Conservation (phyloP, 2,113 vertebrate genomes). For the Anarhynchus alexandrinus region DNA sequence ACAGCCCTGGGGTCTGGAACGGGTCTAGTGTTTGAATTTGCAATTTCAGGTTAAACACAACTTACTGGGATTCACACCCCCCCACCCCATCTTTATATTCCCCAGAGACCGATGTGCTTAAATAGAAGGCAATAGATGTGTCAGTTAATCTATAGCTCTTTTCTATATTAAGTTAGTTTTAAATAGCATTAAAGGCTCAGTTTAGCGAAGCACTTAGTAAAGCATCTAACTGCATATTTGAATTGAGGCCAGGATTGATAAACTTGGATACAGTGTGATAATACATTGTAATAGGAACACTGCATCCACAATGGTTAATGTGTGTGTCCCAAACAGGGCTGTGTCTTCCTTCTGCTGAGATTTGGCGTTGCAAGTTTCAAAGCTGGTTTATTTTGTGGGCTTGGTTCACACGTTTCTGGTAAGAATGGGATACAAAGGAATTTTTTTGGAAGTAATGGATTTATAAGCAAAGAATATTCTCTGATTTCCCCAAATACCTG, state of each 20-base stretch:
- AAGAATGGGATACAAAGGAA: not conserved
- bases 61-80: not conserved
- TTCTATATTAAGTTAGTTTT: constrained; percentile 58
- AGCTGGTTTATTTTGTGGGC: not conserved
- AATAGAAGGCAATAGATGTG: constrained; percentile 17
- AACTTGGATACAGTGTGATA: constrained; percentile 27
- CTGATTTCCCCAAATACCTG: not conserved
- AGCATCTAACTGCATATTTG: constrained; percentile 53
- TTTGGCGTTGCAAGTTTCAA: not conserved
- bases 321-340: not conserved
- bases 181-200: constrained; percentile 58
- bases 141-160: constrained; percentile 41
- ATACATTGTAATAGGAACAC: not conserved
- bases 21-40: not conserved
- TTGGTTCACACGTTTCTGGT: not conserved
- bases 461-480: not conserved
- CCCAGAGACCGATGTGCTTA: not conserved
- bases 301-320: not conserved
- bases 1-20: not conserved
- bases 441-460: not conserved
- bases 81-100: not conserved
- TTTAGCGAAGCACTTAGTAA: constrained; percentile 52
- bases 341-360: not conserved
- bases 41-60: constrained; percentile 8
- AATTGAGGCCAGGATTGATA: constrained; percentile 55